Base-by-base conservation (phyloP, 1,140 invertebrate genomes). In the Sycophila sp. region DNA sequence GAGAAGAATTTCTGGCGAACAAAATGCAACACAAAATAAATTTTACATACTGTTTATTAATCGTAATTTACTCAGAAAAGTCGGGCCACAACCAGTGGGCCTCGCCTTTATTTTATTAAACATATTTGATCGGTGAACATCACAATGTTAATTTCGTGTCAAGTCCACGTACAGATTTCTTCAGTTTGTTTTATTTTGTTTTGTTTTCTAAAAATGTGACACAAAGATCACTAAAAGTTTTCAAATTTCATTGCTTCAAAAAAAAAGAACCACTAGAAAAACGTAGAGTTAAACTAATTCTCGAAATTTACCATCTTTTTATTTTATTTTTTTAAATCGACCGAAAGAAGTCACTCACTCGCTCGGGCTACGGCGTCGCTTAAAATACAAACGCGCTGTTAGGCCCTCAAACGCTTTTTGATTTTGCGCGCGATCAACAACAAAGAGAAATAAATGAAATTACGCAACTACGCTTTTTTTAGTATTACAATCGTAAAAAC, bases 1-100 rank as follows among this genome's bases (percentile, higher is more conserved):
- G 7, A 42, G n/a, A 13, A 32, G 17, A 49, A 34, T n/a, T 63
- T 7, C 34, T 19, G n/a, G 26, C 8, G n/a, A 40, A 45, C 32
- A 65, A 66, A 66, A 11, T 24, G 32, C 28, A 40, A 56, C 0
- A 45, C 28, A 58, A 22, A 58, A 59, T 81, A 79, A 81, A 81
- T 83, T 83, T 81, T 82, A 83, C 78, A 83, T 82, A 80, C 76
- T 78, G 74, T 81, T 82, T 83, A 82, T 83, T 81, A 82, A 78
- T 82, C 75, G 77, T 82, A 81, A 68, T 82, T 81, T 81, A 82
- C 73, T 82, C 77, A 76, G 77, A 81, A 81, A 82, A 81, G 75
- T 81, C 69, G 69, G 75, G 77, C 79, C 81, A 73, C 81, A 83
- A 83, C 82, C 82, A 83, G 82, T 83, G 78, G 80, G 82, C 80